Conservation (phyloP, 2,113 vertebrate genomes). For the Neolamprologus sp. region DNA sequence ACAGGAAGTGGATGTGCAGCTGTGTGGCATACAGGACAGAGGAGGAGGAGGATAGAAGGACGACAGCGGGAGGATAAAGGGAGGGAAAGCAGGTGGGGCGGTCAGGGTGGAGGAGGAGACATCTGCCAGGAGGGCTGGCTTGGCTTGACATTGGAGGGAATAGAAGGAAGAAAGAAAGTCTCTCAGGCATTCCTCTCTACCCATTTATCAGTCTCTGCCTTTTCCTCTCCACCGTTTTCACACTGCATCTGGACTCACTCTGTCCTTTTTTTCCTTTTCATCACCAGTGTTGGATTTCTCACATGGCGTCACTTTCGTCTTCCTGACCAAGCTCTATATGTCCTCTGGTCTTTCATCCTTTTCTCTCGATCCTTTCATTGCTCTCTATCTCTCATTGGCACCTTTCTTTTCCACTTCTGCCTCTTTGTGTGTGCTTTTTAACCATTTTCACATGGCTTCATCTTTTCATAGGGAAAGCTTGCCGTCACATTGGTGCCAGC, state of each 20-base stretch:
- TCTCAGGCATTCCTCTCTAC: constrained; percentile 35
- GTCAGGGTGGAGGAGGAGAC: constrained; percentile 45
- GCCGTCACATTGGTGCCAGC: constrained; percentile 40
- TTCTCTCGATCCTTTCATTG: constrained; percentile 23
- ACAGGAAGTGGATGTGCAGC: constrained; percentile 43
- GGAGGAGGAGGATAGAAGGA: constrained; percentile 37
- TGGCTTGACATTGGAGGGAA: constrained; percentile 38
- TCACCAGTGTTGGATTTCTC: constrained; percentile 7
- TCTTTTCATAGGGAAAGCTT: constrained; percentile 35
- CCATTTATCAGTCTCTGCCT: constrained; percentile 51
- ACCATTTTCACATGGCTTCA: constrained; percentile 18
- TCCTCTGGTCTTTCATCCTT: constrained; percentile 18
- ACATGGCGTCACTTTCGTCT: neutral
- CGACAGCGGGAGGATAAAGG: constrained; percentile 18
- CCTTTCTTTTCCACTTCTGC: constrained; percentile 25
- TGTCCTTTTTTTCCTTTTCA: constrained; percentile 16
- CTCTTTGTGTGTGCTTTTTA: constrained; percentile 35
- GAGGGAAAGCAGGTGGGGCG: constrained; percentile 52
- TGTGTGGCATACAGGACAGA: constrained; percentile 39
- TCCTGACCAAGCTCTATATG: constrained; percentile 27
- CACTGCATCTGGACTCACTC: constrained; percentile 52
- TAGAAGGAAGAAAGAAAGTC: constrained; percentile 52
- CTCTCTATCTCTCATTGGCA: constrained; percentile 35
- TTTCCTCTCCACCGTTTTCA: constrained; percentile 32
- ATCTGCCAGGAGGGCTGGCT: constrained; percentile 47